A percentile compares a stretch with the other conserved stretches of the same genome.
These are phyloP conservation scores for Parascotia fuliginaria DNA, from an alignment of 2,888 invertebrate species.

Conservation along the genomic window DNA sequence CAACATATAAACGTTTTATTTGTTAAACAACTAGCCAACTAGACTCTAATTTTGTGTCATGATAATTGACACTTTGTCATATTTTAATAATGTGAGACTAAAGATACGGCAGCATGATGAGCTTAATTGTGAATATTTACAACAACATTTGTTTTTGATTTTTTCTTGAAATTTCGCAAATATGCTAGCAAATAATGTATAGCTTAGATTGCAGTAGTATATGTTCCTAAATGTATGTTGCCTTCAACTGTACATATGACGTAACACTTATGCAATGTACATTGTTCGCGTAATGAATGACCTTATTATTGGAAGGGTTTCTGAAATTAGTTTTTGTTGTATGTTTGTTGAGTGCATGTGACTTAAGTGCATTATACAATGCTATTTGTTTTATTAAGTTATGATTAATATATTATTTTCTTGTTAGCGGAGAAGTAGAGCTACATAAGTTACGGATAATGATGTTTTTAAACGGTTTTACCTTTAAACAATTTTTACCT, in stretches of 20 bases:
- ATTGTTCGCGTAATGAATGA: constrained; percentile 65
- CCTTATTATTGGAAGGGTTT: constrained; percentile 65
- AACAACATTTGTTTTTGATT: too few relatives aligned
- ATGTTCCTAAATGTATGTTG: constrained; percentile 28
- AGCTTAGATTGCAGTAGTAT: constrained; percentile 5
- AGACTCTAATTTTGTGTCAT: too few relatives aligned
- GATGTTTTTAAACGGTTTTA: too few relatives aligned
- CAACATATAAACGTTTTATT: too few relatives aligned
- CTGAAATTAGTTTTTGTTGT: constrained; percentile 47
- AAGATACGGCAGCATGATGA: too few relatives aligned
- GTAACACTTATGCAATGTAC: constrained; percentile 59
- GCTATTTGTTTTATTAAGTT: constrained; percentile 1
- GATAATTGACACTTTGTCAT: too few relatives aligned
- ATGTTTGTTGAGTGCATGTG: constrained; percentile 5
- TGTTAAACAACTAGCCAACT: too few relatives aligned
- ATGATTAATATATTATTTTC: background rate
- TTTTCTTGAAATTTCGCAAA: background rate
- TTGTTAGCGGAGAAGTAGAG: background rate
- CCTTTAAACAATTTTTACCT: too few relatives aligned
- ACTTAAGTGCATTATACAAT: constrained; percentile 4
- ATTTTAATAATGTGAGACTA: too few relatives aligned
- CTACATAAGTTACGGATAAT: too few relatives aligned
- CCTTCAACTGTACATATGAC: constrained; percentile 49
- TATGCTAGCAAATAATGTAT: constrained; percentile 1
- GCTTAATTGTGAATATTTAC: too few relatives aligned